A percentile compares a stretch with the other conserved stretches of the same genome.
Conservation (phyloP, 2,888 invertebrate species). For the Sussaba pulchella region DNA sequence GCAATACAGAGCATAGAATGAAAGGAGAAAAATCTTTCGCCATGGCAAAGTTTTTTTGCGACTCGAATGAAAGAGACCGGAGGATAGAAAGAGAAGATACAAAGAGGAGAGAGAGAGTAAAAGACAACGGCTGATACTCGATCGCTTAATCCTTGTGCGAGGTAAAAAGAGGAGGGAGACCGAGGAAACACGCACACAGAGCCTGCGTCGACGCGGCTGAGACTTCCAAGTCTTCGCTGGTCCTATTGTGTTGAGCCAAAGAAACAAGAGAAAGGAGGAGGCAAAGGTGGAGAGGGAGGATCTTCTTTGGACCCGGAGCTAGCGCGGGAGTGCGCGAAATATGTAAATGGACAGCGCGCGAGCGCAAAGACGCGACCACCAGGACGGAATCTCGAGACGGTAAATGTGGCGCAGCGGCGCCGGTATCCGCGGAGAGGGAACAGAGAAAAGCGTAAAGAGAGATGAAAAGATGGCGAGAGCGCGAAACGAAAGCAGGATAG, state of each 20-base stretch:
- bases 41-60: constrained; percentile 26
- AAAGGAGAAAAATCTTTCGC: constrained; percentile 3
- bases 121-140: constrained; percentile 53
- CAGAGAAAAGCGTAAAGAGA: constrained; percentile 30
- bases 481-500: constrained; percentile 25
- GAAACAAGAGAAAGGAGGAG: constrained; percentile 51
- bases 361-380: constrained; percentile 69
- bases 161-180: constrained; percentile 34
- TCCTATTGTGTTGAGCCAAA: constrained; percentile 58
- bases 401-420: constrained; percentile 70
- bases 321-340: constrained; percentile 71
- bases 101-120: too few relatives aligned
- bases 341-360: constrained; percentile 72
- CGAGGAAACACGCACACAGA: constrained; percentile 22
- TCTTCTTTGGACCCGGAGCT: constrained; percentile 56
- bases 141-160: constrained; percentile 65
- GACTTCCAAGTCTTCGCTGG: constrained; percentile 36
- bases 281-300: constrained; percentile 41
- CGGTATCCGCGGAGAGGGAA: constrained; percentile 57
- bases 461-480: constrained; percentile 9
- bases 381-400: constrained; percentile 76
- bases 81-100: constrained; percentile 29
- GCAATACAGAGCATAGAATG: constrained; percentile 4
- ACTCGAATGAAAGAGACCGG: constrained; percentile 35
- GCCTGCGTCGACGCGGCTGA: constrained; percentile 41